A percentile compares a stretch with the other conserved stretches of the same genome.
Evolutionary conservation across 1,140 invertebrate genomes (phyloP).

Genomic region (Pseudomyrmex pallidus): DNA sequence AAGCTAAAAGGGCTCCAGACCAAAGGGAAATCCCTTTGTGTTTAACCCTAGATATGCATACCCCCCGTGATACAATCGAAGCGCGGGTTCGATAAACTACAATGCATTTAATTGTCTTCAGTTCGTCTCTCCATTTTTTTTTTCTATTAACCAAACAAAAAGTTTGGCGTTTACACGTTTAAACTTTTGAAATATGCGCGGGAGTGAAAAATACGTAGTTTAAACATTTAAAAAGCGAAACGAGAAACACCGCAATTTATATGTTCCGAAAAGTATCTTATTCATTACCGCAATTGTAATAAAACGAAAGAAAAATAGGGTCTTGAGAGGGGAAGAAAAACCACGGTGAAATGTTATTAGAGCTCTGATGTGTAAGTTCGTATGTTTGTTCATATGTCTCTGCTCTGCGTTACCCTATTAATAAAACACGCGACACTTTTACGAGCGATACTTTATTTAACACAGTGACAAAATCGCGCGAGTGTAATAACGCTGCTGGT

Average conservation of each 20-base stretch:
- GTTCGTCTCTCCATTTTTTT: background rate
- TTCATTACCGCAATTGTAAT: background rate
- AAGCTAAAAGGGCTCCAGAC: slow-evolving; percentile 31
- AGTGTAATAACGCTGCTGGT: slow-evolving; percentile 3
- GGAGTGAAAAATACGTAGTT: slow-evolving; percentile 1
- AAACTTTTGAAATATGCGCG: background rate
- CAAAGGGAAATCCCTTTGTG: slow-evolving; percentile 24
- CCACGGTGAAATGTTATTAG: too few relatives aligned
- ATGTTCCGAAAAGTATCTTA: background rate
- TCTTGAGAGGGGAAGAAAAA: background rate
- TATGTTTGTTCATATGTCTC: background rate
- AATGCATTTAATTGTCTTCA: background rate
- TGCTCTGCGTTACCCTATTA: slow-evolving; percentile 22
- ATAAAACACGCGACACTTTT: slow-evolving; percentile 33
- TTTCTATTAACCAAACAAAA: slow-evolving; percentile 10
- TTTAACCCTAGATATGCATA: slow-evolving; percentile 51
- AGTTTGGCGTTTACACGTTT: background rate
- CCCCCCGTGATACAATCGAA: slow-evolving; percentile 44
- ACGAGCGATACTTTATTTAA: slow-evolving; percentile 35
- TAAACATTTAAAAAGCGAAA: background rate
- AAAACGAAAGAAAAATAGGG: background rate
- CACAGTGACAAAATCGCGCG: slow-evolving; percentile 2
- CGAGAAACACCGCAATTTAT: background rate
- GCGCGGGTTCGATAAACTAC: slow-evolving; percentile 3
- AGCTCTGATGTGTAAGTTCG: too few relatives aligned